phyloP scores from a whole-genome alignment of 1,140 invertebrate genomes.

The Sitobion miscanthi region DNA sequence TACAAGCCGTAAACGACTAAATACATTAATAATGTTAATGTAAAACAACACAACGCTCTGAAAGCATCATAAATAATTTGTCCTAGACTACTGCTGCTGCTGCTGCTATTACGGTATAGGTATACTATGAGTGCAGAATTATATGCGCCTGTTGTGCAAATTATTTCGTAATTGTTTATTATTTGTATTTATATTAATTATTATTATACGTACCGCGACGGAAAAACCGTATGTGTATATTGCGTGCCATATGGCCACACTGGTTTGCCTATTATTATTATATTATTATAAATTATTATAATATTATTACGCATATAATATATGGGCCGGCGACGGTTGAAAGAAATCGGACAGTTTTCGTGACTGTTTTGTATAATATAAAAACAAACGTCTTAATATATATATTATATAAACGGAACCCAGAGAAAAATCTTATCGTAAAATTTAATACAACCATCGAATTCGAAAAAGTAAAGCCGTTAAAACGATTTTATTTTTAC shows the following conservation, averaged over 20 bases:
- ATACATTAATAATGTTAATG: slow-evolving; percentile 43
- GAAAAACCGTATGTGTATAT: neutral
- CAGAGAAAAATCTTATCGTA: neutral
- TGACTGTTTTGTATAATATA: neutral
- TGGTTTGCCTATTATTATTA: neutral
- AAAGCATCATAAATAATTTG: slow-evolving; percentile 40
- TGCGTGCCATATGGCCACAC: neutral
- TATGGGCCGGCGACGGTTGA: neutral
- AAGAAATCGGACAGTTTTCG: neutral
- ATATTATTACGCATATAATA: neutral
- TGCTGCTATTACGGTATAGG: neutral
- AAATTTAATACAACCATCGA: neutral
- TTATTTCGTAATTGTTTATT: slow-evolving; percentile 26
- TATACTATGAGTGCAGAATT: neutral
- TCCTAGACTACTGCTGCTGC: neutral
- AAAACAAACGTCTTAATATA: neutral
- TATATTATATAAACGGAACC: too few species aligned
- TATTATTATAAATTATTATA: neutral
- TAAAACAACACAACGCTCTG: neutral
- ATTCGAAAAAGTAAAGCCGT: neutral
- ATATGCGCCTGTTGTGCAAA: neutral
- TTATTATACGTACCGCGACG: neutral
- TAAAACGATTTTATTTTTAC: neutral
- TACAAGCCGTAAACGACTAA: slow-evolving; percentile 24
- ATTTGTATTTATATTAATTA: slow-evolving; percentile 9